phyloP scores from a whole-genome alignment of 2,888 invertebrate genomes.

The Liodrosophila aerea region DNA sequence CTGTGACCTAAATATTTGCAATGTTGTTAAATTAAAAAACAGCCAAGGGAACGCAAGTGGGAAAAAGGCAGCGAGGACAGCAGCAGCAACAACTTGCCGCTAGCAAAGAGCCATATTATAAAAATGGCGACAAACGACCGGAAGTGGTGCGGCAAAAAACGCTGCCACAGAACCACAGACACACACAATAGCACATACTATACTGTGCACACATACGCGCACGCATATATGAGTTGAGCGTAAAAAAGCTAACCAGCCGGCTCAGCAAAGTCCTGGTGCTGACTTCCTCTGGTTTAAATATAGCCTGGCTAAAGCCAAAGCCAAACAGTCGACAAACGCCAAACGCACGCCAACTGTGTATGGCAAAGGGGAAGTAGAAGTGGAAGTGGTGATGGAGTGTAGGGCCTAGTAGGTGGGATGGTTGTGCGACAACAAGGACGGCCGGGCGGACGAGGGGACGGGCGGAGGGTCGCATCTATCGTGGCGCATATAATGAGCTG shows the following conservation, averaged over 20 bases:
- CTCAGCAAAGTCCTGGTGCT: slow-evolving; percentile 53
- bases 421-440: slow-evolving; percentile 32
- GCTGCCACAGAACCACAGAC: slow-evolving; percentile 28
- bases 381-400: background rate
- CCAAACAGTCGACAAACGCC: slow-evolving; percentile 67
- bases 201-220: slow-evolving; percentile 22
- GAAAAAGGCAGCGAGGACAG: slow-evolving; percentile 10
- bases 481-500: slow-evolving; percentile 68
- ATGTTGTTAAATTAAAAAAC: slow-evolving; percentile 60
- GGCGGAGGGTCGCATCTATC: slow-evolving; percentile 49
- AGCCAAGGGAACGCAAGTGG: slow-evolving; percentile 1
- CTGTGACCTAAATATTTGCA: slow-evolving; percentile 69
- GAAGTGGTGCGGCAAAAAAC: slow-evolving; percentile 61
- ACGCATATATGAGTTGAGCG: slow-evolving; percentile 17
- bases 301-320: slow-evolving; percentile 55
- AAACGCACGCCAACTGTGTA: slow-evolving; percentile 56
- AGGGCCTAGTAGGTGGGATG: background rate
- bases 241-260: slow-evolving; percentile 51
- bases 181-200: too few species aligned
- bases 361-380: slow-evolving; percentile 3
- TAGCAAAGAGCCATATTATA: slow-evolving; percentile 59
- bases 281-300: slow-evolving; percentile 75
- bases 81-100: slow-evolving; percentile 63
- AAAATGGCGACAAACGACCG: slow-evolving; percentile 75
- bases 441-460: too few species aligned